A percentile compares a stretch with the other conserved stretches of the same genome.
Conservation (phyloP, 1,140 invertebrate species). For the Ceratina japonica region DNA sequence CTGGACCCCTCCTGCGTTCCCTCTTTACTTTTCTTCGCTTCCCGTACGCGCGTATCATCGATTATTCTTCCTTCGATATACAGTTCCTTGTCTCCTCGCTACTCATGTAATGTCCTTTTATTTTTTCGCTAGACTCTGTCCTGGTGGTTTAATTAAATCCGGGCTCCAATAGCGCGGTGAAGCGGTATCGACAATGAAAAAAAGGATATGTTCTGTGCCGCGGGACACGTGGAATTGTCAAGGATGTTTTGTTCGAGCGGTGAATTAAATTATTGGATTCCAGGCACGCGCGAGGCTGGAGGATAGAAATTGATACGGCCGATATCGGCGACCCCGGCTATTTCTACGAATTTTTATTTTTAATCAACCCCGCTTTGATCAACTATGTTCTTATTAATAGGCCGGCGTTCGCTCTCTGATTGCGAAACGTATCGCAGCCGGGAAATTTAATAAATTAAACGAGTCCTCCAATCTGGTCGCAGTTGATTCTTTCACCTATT, state of each 20-base stretch:
- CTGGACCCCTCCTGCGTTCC: conserved; percentile 13
- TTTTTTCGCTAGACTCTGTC: background rate
- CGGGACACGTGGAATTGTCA: background rate
- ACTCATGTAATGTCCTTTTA: background rate
- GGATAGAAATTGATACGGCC: background rate
- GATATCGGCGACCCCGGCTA: background rate
- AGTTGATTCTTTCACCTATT: conserved; percentile 4
- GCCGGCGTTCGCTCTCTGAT: background rate
- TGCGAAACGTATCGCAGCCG: background rate
- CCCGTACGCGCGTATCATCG: conserved; percentile 11
- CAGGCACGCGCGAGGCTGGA: no score
- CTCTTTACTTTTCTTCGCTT: conserved; percentile 16
- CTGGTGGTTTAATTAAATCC: conserved; percentile 56
- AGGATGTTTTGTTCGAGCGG: conserved; percentile 9
- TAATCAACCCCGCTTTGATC: background rate
- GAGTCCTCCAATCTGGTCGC: background rate
- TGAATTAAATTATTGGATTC: background rate
- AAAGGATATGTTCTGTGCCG: no score
- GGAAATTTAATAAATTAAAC: conserved; percentile 21
- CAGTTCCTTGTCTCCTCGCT: background rate
- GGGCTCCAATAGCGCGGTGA: conserved; percentile 7
- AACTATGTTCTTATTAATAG: background rate
- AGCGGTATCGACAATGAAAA: conserved; percentile 7
- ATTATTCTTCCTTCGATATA: conserved; percentile 15
- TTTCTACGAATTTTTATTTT: background rate